Evolutionary conservation across 1,140 invertebrate species (phyloP), one percentile per base, ranked within the genome.

Genomic region (Lepidostoma basale): DNA sequence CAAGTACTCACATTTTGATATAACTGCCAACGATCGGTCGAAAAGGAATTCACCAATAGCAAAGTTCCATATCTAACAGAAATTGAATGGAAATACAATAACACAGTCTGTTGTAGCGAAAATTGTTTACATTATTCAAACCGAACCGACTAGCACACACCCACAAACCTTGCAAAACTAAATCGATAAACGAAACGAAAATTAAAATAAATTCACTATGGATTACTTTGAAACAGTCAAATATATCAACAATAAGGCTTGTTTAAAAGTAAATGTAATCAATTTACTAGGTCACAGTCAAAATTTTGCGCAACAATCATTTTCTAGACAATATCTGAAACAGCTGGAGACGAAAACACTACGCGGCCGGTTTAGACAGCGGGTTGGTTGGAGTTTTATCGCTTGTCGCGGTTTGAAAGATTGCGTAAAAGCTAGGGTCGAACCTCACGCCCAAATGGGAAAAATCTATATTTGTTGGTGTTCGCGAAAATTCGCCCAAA

Each of bases 61-160:
- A 49, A 12, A 23, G 0, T 20, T 18, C 25, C 45, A 49, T 49
- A 18, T 5, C 20, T 22, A 49, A 49, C 45, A 12, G 45, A 12
- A 12, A 49, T 4, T 3, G 9, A 47, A 49, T 49, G 6, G 33
- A 36, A 36, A 36, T 36, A 36, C 10, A 36, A 1, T 36, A 36
- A 12, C 33, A n/a, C 10, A 12, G 10, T 2, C 33, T 36, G 33
- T 36, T 49, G 9, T 4, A 26, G 20, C 8, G n/a, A 23, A 49
- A 49, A 49, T 23, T 49, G 45, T 49, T 49, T 49, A 49, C 45
- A 49, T 36, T 12, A n/a, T 49, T 49, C 45, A 23, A 18, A 23
- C n/a, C n/a, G 5, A 22, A 26, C 45, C 22, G 45, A 23, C 9
- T n/a, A n/a, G 22, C 22, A 49, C 45, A 49, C 45, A 49, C 45